Evolutionary conservation across 2,113 vertebrate genomes (phyloP).

Genomic region (Zingel zingel): DNA sequence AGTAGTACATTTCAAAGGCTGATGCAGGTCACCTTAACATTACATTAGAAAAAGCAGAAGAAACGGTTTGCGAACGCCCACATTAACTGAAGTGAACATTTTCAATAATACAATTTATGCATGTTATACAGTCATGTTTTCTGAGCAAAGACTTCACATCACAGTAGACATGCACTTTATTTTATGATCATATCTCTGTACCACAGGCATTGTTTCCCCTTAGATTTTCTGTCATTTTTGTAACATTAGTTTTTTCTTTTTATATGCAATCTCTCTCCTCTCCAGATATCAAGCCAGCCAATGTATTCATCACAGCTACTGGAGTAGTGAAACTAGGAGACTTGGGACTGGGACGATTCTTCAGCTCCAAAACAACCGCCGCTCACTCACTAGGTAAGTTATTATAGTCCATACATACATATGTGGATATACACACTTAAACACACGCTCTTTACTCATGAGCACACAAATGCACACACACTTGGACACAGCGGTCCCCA

Average conservation of each 20-base stretch:
- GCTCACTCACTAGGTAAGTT: slow-evolving; percentile 95
- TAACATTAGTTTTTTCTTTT: neutral
- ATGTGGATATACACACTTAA: slow-evolving; percentile 9
- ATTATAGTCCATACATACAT: neutral
- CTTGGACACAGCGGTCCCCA: slow-evolving; percentile 31
- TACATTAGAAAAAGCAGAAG: slow-evolving; percentile 42
- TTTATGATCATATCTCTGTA: neutral
- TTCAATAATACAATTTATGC: slow-evolving; percentile 14
- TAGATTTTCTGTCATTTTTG: neutral
- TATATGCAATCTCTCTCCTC: neutral
- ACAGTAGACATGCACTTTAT: neutral
- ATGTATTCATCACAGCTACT: slow-evolving; percentile 98
- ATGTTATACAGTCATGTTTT: slow-evolving; percentile 10
- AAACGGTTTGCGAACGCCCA: slow-evolving; percentile 23
- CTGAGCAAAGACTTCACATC: neutral
- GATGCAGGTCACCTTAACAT: slow-evolving; percentile 48
- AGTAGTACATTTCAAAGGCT: slow-evolving; percentile 72
- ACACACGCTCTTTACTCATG: slow-evolving; percentile 6
- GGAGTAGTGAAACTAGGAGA: slow-evolving; percentile 98
- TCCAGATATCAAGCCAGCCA: slow-evolving; percentile 97
- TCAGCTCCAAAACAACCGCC: slow-evolving; percentile 97
- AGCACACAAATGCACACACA: slow-evolving; percentile 31
- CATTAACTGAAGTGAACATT: slow-evolving; percentile 32
- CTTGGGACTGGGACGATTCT: slow-evolving; percentile 95
- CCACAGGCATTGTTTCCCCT: neutral